A percentile compares a stretch with the other conserved stretches of the same genome.
These are phyloP conservation scores for Geodia barretti DNA, from an alignment of 37 sponge, comb jelly and placozoan genomes.

Conservation along the genomic window DNA sequence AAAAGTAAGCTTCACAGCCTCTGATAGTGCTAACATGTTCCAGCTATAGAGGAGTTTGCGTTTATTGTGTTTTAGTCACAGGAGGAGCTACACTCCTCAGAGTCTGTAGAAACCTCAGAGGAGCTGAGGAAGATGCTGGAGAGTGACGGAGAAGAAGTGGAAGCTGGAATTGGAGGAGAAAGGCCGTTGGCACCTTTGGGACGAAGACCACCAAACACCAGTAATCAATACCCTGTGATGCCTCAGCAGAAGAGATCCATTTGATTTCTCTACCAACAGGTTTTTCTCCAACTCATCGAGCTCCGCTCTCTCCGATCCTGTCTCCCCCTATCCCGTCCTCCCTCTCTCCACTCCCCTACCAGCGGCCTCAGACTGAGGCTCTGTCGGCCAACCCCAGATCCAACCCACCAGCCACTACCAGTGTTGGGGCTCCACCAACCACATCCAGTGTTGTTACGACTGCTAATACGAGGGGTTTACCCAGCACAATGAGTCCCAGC, in stretches of 20 bases:
- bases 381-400: background rate
- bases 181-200: background rate
- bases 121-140: conserved; percentile 27
- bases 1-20: too few species aligned
- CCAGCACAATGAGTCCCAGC: background rate
- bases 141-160: conserved; percentile 9
- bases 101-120: conserved; percentile 20
- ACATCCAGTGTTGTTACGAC: background rate
- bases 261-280: background rate
- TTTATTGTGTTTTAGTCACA: background rate
- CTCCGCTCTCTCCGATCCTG: background rate
- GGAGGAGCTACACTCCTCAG: conserved; percentile 8
- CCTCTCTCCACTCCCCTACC: conserved; percentile 1
- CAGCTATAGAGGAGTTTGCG: too few species aligned
- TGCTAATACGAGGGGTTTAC: background rate
- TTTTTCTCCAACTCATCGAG: background rate
- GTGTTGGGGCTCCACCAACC: too few species aligned
- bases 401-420: background rate
- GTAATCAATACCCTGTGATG: background rate
- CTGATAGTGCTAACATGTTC: too few species aligned
- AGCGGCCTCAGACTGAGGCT: background rate
- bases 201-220: background rate
- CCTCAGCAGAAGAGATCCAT: background rate
- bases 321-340: background rate
- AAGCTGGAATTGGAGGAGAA: background rate